Evolutionary conservation across 2,888 invertebrate genomes (phyloP).

Genomic region (Catonia carolina): DNA sequence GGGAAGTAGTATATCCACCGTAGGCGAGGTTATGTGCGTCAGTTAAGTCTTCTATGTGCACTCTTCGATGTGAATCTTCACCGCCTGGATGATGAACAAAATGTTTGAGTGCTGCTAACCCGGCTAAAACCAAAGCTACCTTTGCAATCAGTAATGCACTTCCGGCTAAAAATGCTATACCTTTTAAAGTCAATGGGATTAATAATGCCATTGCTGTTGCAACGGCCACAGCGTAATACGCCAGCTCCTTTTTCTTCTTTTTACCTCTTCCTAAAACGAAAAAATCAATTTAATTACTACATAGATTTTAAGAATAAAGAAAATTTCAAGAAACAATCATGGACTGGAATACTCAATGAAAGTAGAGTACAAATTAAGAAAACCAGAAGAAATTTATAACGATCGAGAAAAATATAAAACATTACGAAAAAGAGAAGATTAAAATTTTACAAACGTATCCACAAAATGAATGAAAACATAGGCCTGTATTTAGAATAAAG

Average conservation of each 20-base stretch:
- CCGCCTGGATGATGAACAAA: neutral
- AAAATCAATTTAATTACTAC: too few relatives aligned
- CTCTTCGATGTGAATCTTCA: neutral
- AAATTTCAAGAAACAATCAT: too few relatives aligned
- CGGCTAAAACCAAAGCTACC: constrained; percentile 17
- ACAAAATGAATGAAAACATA: too few relatives aligned
- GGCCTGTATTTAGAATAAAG: too few relatives aligned
- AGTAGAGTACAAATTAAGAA: too few relatives aligned
- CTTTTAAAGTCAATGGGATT: constrained; percentile 17
- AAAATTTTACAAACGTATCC: too few relatives aligned
- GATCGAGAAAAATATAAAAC: too few relatives aligned
- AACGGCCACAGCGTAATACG: constrained; percentile 5
- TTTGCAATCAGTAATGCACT: constrained; percentile 21
- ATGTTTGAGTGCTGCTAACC: constrained; percentile 13
- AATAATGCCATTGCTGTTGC: constrained; percentile 14
- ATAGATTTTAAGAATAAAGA: too few relatives aligned
- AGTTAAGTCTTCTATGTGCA: neutral
- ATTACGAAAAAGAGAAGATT: too few relatives aligned
- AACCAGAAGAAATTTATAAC: too few relatives aligned
- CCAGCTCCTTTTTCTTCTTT: constrained; percentile 23
- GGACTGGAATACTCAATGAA: too few relatives aligned
- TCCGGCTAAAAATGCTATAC: constrained; percentile 15
- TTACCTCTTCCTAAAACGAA: constrained; percentile 9
- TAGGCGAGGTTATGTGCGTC: neutral
- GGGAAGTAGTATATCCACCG: neutral